Evolutionary conservation across 2,888 invertebrate genomes (phyloP).

Genomic region (Psococerastis gibbosa): DNA sequence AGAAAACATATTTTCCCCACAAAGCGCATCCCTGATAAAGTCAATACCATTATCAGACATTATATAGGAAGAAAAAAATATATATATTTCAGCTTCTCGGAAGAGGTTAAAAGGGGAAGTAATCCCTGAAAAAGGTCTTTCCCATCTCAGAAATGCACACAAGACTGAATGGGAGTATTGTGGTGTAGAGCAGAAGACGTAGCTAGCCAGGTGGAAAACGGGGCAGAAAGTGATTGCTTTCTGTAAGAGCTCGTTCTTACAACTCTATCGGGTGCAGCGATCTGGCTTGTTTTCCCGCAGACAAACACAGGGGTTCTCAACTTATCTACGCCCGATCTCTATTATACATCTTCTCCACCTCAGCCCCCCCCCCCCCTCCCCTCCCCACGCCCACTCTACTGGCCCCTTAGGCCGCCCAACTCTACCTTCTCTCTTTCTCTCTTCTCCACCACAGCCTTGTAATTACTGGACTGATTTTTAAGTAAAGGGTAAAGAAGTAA

Average conservation of each 20-base stretch:
- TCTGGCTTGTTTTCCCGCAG: neutral
- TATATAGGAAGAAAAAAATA: too few species aligned
- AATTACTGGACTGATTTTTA: too few species aligned
- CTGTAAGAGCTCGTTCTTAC: neutral
- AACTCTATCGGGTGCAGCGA: neutral
- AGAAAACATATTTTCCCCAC: too few species aligned
- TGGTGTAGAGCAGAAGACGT: neutral
- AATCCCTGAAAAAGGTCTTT: neutral
- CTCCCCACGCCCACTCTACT: too few species aligned
- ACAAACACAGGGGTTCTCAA: neutral
- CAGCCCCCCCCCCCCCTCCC: neutral
- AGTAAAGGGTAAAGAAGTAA: too few species aligned
- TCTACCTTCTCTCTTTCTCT: too few species aligned
- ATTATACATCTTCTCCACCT: neutral
- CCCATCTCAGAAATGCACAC: neutral
- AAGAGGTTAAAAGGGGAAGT: neutral
- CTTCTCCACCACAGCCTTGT: too few species aligned
- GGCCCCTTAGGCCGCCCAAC: too few species aligned
- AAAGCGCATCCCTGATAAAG: too few species aligned
- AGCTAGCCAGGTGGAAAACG: neutral
- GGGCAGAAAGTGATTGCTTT: neutral
- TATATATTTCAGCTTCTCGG: too few species aligned
- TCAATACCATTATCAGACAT: too few species aligned
- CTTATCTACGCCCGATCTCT: neutral
- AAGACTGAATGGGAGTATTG: neutral